phyloP scores from a whole-genome alignment of 2,113 vertebrate genomes.

The Steatornis caripensis region DNA sequence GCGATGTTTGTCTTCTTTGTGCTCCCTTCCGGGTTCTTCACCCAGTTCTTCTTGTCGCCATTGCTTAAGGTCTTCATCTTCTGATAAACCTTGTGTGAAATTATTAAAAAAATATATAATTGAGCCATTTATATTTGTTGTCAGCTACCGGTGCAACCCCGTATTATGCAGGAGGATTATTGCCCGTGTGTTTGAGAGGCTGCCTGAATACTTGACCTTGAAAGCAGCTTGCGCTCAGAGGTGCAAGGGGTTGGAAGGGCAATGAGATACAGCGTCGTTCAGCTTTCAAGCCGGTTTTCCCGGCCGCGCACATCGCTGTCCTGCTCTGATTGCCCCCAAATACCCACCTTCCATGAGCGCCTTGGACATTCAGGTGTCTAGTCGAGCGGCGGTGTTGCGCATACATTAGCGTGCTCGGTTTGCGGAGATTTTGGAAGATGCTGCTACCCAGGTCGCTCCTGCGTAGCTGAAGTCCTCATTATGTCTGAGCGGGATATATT shows the following conservation, averaged over 20 bases:
- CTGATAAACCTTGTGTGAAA: background rate
- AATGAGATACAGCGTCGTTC: background rate
- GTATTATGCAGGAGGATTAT: background rate
- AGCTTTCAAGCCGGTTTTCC: background rate
- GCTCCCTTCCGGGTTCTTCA: background rate
- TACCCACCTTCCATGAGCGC: background rate
- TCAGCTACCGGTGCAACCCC: background rate
- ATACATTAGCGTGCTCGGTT: background rate
- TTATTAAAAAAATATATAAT: background rate
- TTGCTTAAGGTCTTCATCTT: background rate
- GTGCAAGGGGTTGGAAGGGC: background rate
- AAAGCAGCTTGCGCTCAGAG: background rate
- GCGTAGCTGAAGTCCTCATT: background rate
- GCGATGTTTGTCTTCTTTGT: background rate
- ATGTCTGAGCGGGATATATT: background rate
- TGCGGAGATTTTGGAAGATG: background rate
- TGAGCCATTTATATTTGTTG: background rate
- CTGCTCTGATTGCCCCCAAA: background rate
- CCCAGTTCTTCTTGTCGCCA: background rate
- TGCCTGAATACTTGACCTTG: background rate
- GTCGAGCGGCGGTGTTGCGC: too few species aligned
- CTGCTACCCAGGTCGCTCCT: background rate
- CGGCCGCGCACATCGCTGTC: background rate
- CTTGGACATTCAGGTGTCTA: background rate
- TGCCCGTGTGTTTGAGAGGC: background rate